Evolutionary conservation across 2,113 vertebrate species (phyloP), one percentile per base, ranked within the genome.

Genomic region (Carassius carassius): DNA sequence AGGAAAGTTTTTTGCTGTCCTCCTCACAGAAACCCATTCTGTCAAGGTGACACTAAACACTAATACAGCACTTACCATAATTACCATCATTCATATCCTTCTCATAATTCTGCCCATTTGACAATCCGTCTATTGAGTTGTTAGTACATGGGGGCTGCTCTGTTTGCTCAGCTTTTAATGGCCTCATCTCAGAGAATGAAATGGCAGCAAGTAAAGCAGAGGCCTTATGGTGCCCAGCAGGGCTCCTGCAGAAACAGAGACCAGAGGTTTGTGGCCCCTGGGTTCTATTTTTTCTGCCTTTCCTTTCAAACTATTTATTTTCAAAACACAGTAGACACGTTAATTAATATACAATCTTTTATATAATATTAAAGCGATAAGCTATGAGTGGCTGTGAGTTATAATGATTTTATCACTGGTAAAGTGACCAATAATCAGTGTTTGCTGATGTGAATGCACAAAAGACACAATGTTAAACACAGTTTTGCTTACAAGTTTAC

Each of bases 161-260:
- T 89, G 84, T 88, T 88, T 90, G 70, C 63, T 83, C 78, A 87
- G 87, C 87, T 82, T 87, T 78, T 87, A 78, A 86, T 82, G 86
- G 84, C 90, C 75, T 90, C 89, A 88, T 75, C 70, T 81, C 86
- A 73, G 41, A 63, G 89, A 91, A 87, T 86, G 32, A 84, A 90
- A 91, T 88, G 82, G 83, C 84, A 85, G 83, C 82, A 92, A 87
- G 92, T 56, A 92, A 91, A 94, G 93, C 92, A 94, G 6, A 80
- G 89, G 54, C 92, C 93, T 94, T 93, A 88, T 95, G 94, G 90
- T 90, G 89, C 89, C 82, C 92, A 83, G 91, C 86, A 78, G 93
- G 93, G 70, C 72, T 80, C 83, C 84, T 70, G 54, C 11, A 79
- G 58, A 73, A 51, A 32, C n/a, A 79, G 85, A 62, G 87, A 81